Percentiles rank a stretch among this genome's conserved stretches.
phyloP scores from a whole-genome alignment of 2,888 invertebrate species.

The Macropis europaea region DNA sequence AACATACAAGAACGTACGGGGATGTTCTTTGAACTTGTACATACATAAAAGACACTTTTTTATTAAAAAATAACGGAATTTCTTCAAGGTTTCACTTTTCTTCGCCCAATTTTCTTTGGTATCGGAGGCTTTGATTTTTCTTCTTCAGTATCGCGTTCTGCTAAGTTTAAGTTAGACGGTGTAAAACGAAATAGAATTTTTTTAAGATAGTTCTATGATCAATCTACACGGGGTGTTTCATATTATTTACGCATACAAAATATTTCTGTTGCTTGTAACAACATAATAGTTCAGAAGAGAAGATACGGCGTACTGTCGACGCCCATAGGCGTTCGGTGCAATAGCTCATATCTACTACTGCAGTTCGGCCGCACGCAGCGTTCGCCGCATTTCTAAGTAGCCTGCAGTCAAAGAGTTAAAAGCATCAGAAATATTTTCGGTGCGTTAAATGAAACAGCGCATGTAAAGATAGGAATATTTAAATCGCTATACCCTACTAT shows the following conservation, averaged over 20 bases:
- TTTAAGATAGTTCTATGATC: too few relatives aligned
- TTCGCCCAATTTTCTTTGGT: slow-evolving; percentile 17
- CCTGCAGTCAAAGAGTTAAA: background rate
- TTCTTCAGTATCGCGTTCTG: background rate
- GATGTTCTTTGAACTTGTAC: slow-evolving; percentile 14
- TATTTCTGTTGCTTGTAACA: too few relatives aligned
- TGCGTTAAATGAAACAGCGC: too few relatives aligned
- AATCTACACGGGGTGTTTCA: too few relatives aligned
- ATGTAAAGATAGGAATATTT: background rate
- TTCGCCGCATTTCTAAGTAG: too few relatives aligned
- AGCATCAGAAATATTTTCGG: background rate
- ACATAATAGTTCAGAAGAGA: too few relatives aligned
- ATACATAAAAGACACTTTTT: slow-evolving; percentile 3
- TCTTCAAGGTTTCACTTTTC: background rate
- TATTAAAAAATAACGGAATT: background rate
- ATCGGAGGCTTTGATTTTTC: slow-evolving; percentile 3
- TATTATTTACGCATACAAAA: too few relatives aligned
- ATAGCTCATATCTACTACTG: too few relatives aligned
- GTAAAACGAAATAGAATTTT: slow-evolving; percentile 8
- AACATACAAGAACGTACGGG: slow-evolving; percentile 28
- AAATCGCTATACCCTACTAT: slow-evolving; percentile 31
- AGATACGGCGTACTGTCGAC: too few relatives aligned
- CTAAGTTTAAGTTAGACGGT: background rate
- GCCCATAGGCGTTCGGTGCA: too few relatives aligned
- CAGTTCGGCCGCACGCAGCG: too few relatives aligned